Conservation (phyloP, 2,888 invertebrate genomes). For the Sphaerolaimus hirsutus region DNA sequence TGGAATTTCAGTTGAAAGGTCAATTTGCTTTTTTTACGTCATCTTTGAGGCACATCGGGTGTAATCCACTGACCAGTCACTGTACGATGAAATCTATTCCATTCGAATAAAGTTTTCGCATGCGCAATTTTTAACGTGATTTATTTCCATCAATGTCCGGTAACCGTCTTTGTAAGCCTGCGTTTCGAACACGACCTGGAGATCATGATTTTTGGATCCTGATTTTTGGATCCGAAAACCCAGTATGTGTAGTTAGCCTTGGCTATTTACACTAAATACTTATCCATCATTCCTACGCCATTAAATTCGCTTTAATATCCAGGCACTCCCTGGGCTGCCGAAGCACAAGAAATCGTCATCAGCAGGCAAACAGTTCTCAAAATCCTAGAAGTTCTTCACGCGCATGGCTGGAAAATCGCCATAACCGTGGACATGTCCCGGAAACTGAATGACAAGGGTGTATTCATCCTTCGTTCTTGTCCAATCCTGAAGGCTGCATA, state of each 20-base stretch:
- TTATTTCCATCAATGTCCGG: no score
- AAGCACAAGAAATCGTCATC: slow-evolving; percentile 1
- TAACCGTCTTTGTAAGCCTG: no score
- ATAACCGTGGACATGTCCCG: slow-evolving; percentile 6
- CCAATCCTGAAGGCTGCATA: neutral
- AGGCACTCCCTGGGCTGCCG: slow-evolving; percentile 4
- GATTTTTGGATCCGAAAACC: no score
- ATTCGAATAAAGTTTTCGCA: no score
- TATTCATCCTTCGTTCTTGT: neutral
- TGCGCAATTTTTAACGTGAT: no score
- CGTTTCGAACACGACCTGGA: no score
- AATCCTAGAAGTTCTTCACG: slow-evolving; percentile 1
- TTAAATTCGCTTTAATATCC: neutral
- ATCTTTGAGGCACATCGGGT: no score
- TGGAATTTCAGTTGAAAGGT: slow-evolving; percentile 3
- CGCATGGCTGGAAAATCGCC: neutral
- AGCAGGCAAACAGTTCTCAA: neutral
- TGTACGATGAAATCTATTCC: no score
- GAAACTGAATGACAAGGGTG: slow-evolving; percentile 4
- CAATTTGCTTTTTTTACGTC: neutral
- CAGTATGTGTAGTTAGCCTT: no score
- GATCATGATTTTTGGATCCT: no score
- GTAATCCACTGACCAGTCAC: no score
- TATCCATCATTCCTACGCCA: neutral
- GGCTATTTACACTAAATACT: no score